These are phyloP conservation scores for Cardiocondyla obscurior DNA, from an alignment of 1,140 invertebrate genomes.

Conservation along the genomic window DNA sequence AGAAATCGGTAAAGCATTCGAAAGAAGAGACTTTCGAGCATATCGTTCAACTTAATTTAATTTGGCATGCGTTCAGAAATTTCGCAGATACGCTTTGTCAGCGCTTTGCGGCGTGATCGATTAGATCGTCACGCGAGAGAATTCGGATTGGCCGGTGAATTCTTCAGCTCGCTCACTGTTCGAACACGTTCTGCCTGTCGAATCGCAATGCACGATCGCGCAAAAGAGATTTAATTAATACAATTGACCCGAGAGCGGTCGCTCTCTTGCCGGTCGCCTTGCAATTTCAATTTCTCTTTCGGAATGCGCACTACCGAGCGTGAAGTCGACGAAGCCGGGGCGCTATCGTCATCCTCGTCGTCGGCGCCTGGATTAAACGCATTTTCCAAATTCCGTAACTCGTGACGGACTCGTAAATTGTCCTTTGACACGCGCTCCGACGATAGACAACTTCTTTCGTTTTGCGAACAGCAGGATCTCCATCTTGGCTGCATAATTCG, in stretches of 20 bases:
- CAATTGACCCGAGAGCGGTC: constrained; percentile 67
- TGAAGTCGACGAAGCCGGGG: constrained; percentile 56
- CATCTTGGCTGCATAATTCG: neutral
- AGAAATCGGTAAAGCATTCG: neutral
- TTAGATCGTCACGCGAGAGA: constrained; percentile 58
- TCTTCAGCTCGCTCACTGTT: constrained; percentile 9
- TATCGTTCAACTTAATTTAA: constrained; percentile 57
- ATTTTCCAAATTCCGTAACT: constrained; percentile 71
- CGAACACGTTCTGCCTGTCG: constrained; percentile 43
- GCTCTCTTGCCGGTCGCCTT: constrained; percentile 59
- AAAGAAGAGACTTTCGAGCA: constrained; percentile 20
- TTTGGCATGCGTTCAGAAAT: constrained; percentile 45
- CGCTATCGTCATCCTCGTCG: constrained; percentile 35
- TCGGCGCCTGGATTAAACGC: constrained; percentile 66
- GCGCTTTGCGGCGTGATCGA: constrained; percentile 43
- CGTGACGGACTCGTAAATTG: constrained; percentile 56
- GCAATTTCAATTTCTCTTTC: constrained; percentile 71
- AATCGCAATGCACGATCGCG: constrained; percentile 52
- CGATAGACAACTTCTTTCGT: constrained; percentile 46
- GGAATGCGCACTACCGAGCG: constrained; percentile 58
- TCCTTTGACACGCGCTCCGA: constrained; percentile 36
- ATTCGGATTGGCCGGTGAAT: constrained; percentile 61
- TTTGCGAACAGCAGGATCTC: neutral
- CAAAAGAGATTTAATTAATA: constrained; percentile 72
- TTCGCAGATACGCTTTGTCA: constrained; percentile 43